phyloP scores from a whole-genome alignment of 2,888 invertebrate genomes.

The Himalopsyche anomala region DNA sequence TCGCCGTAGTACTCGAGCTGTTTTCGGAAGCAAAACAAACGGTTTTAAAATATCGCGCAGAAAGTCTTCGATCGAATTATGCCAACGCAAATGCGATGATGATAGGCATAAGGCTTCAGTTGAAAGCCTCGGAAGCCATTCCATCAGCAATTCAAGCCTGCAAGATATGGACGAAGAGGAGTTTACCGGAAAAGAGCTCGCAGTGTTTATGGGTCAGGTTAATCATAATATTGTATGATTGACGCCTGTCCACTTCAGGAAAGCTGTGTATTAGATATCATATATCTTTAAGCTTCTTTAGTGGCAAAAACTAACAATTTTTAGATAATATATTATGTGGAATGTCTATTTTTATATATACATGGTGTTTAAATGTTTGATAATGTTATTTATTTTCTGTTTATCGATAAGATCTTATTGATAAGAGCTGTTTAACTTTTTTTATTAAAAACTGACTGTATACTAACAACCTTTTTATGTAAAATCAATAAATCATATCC shows the following conservation, averaged over 20 bases:
- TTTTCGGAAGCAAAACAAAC: slow-evolving; percentile 45
- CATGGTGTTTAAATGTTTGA: no score
- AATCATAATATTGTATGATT: slow-evolving; percentile 71
- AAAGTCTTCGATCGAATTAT: neutral
- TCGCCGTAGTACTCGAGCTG: neutral
- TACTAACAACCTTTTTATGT: no score
- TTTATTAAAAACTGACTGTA: no score
- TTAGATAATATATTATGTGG: no score
- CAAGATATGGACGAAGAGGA: slow-evolving; percentile 83
- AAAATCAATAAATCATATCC: no score
- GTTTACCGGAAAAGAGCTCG: slow-evolving; percentile 82
- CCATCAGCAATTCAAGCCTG: slow-evolving; percentile 86
- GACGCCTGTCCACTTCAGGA: slow-evolving; percentile 5
- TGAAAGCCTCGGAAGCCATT: slow-evolving; percentile 67
- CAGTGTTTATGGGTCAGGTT: slow-evolving; percentile 82
- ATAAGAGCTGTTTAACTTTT: no score
- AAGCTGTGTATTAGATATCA: neutral
- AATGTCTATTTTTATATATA: no score
- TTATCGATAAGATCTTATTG: no score
- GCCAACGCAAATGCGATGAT: slow-evolving; percentile 7
- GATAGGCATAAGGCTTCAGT: slow-evolving; percentile 46
- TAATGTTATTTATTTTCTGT: no score
- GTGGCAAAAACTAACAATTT: no score
- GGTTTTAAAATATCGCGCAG: neutral
- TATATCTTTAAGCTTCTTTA: no score